A percentile compares a stretch with the other conserved stretches of the same genome.
phyloP scores from a whole-genome alignment of 2,797 vertebrate genomes.

The Botia kubotai region DNA sequence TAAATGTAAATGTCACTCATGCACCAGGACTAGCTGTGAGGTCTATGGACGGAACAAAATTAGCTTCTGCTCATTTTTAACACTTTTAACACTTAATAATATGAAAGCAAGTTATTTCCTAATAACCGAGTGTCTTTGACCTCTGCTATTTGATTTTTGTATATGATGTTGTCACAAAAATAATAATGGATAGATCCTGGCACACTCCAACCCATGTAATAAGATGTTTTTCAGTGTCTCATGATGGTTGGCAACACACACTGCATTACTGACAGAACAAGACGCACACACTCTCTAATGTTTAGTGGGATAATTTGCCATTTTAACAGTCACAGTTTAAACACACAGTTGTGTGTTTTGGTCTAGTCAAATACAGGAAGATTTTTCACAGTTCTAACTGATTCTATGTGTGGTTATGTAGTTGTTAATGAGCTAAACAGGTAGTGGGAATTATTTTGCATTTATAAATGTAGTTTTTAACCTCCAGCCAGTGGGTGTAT shows the following conservation, averaged over 20 bases:
- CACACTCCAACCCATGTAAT: too few species aligned
- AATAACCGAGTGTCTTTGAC: not conserved
- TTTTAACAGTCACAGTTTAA: too few species aligned
- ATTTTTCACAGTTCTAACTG: not conserved
- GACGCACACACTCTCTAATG: too few species aligned
- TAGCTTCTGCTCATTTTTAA: not conserved
- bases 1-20: too few species aligned
- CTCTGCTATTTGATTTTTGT: too few species aligned
- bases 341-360: not conserved
- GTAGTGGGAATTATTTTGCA: not conserved
- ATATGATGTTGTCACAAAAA: too few species aligned
- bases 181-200: not conserved
- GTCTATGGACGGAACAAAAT: not conserved
- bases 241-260: too few species aligned
- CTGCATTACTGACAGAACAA: too few species aligned
- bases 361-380: not conserved
- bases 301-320: too few species aligned
- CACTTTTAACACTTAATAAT: not conserved
- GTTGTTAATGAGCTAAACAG: not conserved
- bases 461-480: not conserved
- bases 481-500: too few species aligned
- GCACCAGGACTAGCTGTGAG: too few species aligned
- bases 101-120: not conserved
- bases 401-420: not conserved
- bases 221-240: too few species aligned